Percentiles rank a stretch among this genome's conserved stretches.
These are phyloP conservation scores for Cheilosia scutellata DNA, from an alignment of 2,888 invertebrate species.

Conservation along the genomic window DNA sequence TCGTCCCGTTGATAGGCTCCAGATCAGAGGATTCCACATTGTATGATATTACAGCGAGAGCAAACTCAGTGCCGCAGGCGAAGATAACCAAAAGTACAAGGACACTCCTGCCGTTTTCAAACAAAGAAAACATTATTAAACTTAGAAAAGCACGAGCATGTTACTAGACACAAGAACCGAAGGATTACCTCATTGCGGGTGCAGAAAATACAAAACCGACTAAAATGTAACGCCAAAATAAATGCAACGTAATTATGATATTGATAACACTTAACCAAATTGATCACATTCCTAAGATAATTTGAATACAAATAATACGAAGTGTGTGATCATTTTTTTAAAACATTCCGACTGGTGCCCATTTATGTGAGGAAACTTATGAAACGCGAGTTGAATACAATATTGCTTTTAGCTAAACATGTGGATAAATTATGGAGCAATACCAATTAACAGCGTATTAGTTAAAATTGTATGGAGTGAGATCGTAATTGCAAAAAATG, in stretches of 20 bases:
- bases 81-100: constrained; percentile 16
- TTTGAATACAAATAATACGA: constrained; percentile 62
- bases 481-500: constrained; percentile 29
- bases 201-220: constrained; percentile 1
- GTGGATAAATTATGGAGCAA: constrained; percentile 16
- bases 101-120: constrained; percentile 8
- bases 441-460: neutral
- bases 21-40: constrained; percentile 80
- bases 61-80: neutral
- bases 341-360: constrained; percentile 39
- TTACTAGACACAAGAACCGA: neutral
- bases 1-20: constrained; percentile 86
- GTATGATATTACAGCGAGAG: constrained; percentile 30
- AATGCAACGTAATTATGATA: constrained; percentile 33
- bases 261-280: constrained; percentile 33
- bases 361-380: constrained; percentile 48
- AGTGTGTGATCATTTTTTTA: constrained; percentile 57
- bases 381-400: constrained; percentile 62
- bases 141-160: neutral
- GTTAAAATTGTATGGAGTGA: neutral
- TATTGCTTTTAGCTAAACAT: constrained; percentile 25
- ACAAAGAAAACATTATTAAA: constrained; percentile 12
- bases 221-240: constrained; percentile 12
- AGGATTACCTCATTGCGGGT: constrained; percentile 60
- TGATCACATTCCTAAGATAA: constrained; percentile 55